Conservation (phyloP, 37 sponge, comb jelly and placozoan species). For the Ianthella basta region DNA sequence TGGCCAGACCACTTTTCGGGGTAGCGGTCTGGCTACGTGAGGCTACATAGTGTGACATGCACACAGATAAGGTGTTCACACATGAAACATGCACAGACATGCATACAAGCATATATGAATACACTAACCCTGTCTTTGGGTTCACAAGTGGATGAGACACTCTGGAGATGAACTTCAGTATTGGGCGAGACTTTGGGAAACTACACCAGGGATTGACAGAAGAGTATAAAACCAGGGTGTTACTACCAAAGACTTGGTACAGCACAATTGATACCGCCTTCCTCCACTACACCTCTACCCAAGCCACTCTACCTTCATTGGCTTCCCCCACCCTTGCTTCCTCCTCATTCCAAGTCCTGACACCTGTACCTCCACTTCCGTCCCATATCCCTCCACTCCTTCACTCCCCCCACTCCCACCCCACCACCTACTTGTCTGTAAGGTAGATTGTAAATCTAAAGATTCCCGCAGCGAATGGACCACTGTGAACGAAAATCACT, state of each 20-base stretch:
- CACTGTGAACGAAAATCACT: slow-evolving; percentile 64
- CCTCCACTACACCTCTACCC: too few species aligned
- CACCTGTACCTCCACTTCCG: too few species aligned
- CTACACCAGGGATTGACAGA: slow-evolving; percentile 7
- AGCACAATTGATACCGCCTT: too few species aligned
- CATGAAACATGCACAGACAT: background rate
- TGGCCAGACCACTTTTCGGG: too few species aligned
- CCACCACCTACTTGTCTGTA: slow-evolving; percentile 62
- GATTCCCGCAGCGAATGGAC: slow-evolving; percentile 60
- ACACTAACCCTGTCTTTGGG: slow-evolving; percentile 61
- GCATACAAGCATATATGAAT: background rate
- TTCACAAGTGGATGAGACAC: slow-evolving; percentile 72
- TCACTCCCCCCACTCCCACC: background rate
- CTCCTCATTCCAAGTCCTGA: too few species aligned
- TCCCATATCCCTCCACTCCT: background rate
- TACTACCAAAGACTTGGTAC: too few species aligned
- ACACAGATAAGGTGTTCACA: too few species aligned
- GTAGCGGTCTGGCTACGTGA: too few species aligned
- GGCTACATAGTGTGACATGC: too few species aligned
- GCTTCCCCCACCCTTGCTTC: too few species aligned
- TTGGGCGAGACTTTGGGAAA: slow-evolving; percentile 60
- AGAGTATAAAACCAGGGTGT: too few species aligned
- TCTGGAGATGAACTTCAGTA: slow-evolving; percentile 53
- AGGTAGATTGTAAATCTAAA: slow-evolving; percentile 71
- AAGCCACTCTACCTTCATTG: too few species aligned